These are phyloP conservation scores for Minunthozetes semirufus DNA, from an alignment of 2,888 invertebrate genomes.

Conservation along the genomic window DNA sequence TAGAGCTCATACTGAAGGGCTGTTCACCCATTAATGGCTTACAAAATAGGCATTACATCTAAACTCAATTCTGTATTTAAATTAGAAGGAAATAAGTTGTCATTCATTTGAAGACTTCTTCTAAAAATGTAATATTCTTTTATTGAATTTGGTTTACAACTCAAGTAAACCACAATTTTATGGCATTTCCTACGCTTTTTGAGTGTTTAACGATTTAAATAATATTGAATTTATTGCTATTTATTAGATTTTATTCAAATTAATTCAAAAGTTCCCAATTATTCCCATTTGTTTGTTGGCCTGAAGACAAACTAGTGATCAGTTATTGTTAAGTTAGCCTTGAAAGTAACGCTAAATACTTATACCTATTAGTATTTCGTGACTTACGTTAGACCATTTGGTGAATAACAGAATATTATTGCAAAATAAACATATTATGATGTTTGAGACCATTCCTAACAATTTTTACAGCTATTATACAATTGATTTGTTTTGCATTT, in stretches of 20 bases:
- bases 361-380: not conserved
- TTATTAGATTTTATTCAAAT: not conserved
- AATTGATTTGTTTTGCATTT: not conserved
- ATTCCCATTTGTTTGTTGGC: not conserved
- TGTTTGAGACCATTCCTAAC: not conserved
- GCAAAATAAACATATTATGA: not conserved
- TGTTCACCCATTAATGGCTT: too few relatives aligned
- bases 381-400: not conserved
- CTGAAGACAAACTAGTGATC: not conserved
- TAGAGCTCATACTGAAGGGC: too few relatives aligned
- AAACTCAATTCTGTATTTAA: not conserved
- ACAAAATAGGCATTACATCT: not conserved
- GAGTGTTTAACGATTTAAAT: too few relatives aligned
- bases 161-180: too few relatives aligned
- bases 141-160: too few relatives aligned
- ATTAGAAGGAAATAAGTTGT: not conserved
- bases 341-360: not conserved
- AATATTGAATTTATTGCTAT: not conserved
- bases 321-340: constrained; percentile 2
- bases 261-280: not conserved
- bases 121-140: too few relatives aligned
- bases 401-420: not conserved
- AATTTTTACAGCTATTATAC: not conserved
- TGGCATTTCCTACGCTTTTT: too few relatives aligned
- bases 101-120: too few relatives aligned